These are phyloP conservation scores for Ericerus pela DNA, from an alignment of 1,140 invertebrate genomes.

Conservation along the genomic window DNA sequence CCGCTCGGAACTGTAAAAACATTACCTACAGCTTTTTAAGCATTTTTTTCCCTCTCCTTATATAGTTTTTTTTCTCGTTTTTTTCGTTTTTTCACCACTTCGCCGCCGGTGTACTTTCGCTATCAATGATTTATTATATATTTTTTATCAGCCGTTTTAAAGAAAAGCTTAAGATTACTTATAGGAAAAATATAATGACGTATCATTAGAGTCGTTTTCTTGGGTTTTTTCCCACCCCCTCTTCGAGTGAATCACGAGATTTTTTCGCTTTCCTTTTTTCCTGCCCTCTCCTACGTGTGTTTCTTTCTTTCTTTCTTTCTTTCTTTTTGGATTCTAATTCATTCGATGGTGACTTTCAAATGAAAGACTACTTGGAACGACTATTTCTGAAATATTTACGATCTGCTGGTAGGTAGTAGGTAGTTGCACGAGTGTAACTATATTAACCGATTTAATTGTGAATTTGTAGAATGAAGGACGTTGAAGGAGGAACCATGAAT, in stretches of 20 bases:
- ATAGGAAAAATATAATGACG: slow-evolving; percentile 12
- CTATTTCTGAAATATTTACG: slow-evolving; percentile 2
- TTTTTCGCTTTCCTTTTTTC: too few relatives aligned
- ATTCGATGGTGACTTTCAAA: slow-evolving; percentile 1
- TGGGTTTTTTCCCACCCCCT: background rate
- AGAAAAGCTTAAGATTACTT: slow-evolving; percentile 11
- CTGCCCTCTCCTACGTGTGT: too few relatives aligned
- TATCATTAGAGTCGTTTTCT: slow-evolving; percentile 6
- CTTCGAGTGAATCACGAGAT: too few relatives aligned
- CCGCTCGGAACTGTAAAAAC: slow-evolving; percentile 7
- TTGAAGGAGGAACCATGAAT: too few relatives aligned
- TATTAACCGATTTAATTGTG: too few relatives aligned
- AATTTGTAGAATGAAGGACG: too few relatives aligned
- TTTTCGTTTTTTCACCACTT: too few relatives aligned
- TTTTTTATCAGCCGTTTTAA: slow-evolving; percentile 11
- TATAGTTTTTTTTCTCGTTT: too few relatives aligned
- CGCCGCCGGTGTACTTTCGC: too few relatives aligned
- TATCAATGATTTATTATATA: slow-evolving; percentile 12
- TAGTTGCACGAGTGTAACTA: too few relatives aligned
- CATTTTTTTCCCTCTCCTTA: background rate
- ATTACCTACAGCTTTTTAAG: slow-evolving; percentile 11
- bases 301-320: background rate
- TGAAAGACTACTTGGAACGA: slow-evolving; percentile 4
- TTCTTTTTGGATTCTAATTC: background rate
- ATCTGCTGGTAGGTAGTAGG: background rate